Evolutionary conservation across 2,113 vertebrate species (phyloP).

Genomic region (Podarcis cretensis): DNA sequence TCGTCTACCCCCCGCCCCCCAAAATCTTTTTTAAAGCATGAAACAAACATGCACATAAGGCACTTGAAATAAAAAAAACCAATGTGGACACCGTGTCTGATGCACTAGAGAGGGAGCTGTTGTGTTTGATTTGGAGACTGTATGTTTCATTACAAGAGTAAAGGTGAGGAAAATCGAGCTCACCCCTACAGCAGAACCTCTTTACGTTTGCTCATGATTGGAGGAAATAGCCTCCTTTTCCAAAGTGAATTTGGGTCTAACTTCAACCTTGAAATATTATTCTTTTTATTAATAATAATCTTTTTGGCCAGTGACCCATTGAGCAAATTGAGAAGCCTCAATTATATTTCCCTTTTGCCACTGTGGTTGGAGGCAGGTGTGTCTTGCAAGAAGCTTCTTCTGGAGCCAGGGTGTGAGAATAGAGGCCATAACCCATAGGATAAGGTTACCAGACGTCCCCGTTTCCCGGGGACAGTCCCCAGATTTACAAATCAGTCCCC

Average conservation of each 20-base stretch:
- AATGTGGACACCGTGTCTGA: not conserved
- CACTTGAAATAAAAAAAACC: not conserved
- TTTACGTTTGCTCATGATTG: not conserved
- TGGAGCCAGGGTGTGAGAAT: not conserved
- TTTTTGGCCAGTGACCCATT: not conserved
- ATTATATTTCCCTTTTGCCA: not conserved
- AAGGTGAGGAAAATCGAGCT: not conserved
- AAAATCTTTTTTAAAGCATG: not conserved
- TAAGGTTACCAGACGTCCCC: too few species aligned
- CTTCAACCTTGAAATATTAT: not conserved
- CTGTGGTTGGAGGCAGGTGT: not conserved
- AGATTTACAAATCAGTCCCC: too few species aligned
- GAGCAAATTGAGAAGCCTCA: not conserved
- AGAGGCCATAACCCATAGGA: not conserved
- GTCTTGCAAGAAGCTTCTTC: not conserved
- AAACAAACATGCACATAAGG: not conserved
- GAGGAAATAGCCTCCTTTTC: not conserved
- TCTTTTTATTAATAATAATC: not conserved
- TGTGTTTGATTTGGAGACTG: not conserved
- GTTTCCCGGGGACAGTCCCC: too few species aligned
- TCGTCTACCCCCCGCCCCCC: not conserved
- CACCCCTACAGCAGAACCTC: not conserved
- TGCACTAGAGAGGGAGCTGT: not conserved
- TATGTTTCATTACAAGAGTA: not conserved
- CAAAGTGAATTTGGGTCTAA: too few species aligned